These are phyloP conservation scores for Hoplostethus atlanticus DNA, from an alignment of 2,797 vertebrate genomes.

Conservation along the genomic window DNA sequence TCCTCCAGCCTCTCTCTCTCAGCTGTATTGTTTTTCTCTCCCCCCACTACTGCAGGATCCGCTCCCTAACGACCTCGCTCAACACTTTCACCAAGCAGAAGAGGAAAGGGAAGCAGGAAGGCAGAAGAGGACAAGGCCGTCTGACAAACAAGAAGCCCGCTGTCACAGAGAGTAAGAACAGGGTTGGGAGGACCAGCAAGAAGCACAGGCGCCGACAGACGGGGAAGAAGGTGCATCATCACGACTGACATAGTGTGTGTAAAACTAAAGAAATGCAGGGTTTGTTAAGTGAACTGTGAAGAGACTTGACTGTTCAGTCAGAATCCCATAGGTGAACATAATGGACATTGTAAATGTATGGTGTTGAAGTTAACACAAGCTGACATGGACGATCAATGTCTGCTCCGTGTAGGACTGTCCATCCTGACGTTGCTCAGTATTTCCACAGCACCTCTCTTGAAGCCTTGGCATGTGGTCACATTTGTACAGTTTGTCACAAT, in stretches of 20 bases:
- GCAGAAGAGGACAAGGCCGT: conserved; percentile 67
- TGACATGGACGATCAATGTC: neutral
- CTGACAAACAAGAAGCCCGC: conserved; percentile 62
- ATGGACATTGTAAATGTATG: conserved; percentile 13
- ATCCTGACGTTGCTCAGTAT: neutral
- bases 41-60: conserved; percentile 73
- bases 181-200: conserved; percentile 85
- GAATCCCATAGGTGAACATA: neutral
- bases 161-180: conserved; percentile 77
- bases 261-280: neutral
- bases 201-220: conserved; percentile 89
- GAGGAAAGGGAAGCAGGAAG: conserved; percentile 79
- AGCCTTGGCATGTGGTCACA: neutral
- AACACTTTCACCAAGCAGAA: conserved; percentile 84
- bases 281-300: neutral
- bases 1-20: conserved; percentile 17
- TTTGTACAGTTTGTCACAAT: conserved; percentile 29
- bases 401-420: neutral
- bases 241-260: conserved; percentile 71
- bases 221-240: conserved; percentile 63
- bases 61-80: conserved; percentile 83
- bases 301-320: conserved; percentile 17
- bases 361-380: conserved; percentile 6
- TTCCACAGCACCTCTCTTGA: conserved; percentile 11
- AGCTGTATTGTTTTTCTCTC: conserved; percentile 17